Evolutionary conservation across 30 jellyfish, hydroid and myxozoan species (phyloP).

Genomic region (Aurelia aurita complex sp. Pacific): DNA sequence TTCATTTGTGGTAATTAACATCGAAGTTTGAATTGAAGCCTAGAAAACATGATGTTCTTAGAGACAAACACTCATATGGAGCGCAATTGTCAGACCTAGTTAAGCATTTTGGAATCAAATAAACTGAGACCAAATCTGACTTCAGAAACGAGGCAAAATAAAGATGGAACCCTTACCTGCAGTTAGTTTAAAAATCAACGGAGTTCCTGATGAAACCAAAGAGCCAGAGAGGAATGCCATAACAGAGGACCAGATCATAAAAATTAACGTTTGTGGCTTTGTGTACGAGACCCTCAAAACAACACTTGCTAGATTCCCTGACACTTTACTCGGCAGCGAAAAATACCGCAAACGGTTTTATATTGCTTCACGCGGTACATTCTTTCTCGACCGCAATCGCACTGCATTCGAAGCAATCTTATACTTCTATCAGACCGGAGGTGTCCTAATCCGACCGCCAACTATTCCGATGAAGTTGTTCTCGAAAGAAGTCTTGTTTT

Average conservation of each 20-base stretch:
- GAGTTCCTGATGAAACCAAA: neutral
- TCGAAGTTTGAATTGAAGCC: no score
- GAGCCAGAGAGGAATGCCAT: slow-evolving; percentile 14
- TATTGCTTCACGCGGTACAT: slow-evolving; percentile 70
- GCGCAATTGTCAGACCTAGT: no score
- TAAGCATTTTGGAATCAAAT: no score
- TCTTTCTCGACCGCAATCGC: slow-evolving; percentile 92
- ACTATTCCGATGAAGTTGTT: slow-evolving; percentile 88
- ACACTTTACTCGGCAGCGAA: slow-evolving; percentile 86
- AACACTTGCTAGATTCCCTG: slow-evolving; percentile 76
- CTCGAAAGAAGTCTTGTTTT: slow-evolving; percentile 84
- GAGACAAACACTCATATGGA: no score
- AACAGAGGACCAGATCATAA: slow-evolving; percentile 71
- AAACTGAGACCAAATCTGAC: no score
- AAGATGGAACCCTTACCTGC: neutral
- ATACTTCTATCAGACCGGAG: slow-evolving; percentile 90
- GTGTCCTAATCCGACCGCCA: slow-evolving; percentile 89
- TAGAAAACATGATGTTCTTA: no score
- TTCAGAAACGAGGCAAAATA: neutral
- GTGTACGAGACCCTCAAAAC: slow-evolving; percentile 83
- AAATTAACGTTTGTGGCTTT: slow-evolving; percentile 88
- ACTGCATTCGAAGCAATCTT: slow-evolving; percentile 94
- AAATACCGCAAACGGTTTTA: slow-evolving; percentile 49
- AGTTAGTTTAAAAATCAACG: neutral
- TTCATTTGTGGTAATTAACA: no score